Evolutionary conservation across 2,113 vertebrate species (phyloP).

Genomic region (Numida meleagris): DNA sequence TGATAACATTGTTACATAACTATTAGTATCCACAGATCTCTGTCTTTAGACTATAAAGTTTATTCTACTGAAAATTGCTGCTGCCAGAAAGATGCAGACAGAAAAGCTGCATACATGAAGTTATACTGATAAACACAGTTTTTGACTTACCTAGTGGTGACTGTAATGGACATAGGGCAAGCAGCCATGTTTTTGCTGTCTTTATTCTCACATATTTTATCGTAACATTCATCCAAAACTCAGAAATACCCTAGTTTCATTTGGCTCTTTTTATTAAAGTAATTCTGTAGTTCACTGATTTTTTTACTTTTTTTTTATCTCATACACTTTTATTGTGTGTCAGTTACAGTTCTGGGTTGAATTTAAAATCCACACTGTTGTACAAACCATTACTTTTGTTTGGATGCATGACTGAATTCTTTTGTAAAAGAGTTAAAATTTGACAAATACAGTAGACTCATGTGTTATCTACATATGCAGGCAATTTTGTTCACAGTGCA

Average conservation of each 20-base stretch:
- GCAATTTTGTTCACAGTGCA: conserved; percentile 26
- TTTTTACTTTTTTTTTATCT: not conserved
- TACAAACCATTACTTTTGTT: not conserved
- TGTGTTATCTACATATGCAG: conserved; percentile 40
- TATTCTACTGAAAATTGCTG: not conserved
- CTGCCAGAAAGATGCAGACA: not conserved
- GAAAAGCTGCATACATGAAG: not conserved
- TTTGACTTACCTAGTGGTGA: not conserved
- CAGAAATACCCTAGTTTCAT: not conserved
- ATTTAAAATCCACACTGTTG: not conserved
- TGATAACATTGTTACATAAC: not conserved
- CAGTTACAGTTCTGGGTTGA: not conserved
- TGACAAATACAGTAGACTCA: not conserved
- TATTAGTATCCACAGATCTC: not conserved
- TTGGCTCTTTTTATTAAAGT: not conserved
- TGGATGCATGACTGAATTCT: not conserved
- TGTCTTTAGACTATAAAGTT: not conserved
- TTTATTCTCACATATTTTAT: not conserved
- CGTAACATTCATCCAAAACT: not conserved
- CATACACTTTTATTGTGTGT: not conserved
- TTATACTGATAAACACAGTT: not conserved
- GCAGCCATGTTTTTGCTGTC: not conserved
- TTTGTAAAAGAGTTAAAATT: conserved; percentile 37
- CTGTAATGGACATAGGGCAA: not conserved
- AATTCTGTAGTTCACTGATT: not conserved